Evolutionary conservation across 2,797 vertebrate species (phyloP).

Genomic region (Periophthalmus magnuspinnatus): DNA sequence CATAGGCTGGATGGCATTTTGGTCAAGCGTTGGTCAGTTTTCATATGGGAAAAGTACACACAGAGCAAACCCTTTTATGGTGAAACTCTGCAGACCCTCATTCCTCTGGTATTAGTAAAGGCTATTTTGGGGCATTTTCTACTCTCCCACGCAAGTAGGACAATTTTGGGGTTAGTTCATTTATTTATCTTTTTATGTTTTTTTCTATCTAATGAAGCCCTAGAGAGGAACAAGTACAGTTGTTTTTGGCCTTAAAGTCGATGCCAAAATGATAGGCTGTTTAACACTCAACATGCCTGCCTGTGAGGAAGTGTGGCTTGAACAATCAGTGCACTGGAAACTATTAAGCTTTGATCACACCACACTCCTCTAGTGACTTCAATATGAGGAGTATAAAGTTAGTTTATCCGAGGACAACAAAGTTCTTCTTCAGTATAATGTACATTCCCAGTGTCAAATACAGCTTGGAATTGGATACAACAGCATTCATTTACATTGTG

Average conservation of each 20-base stretch:
- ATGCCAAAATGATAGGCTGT: conserved; percentile 31
- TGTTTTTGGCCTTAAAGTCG: conserved; percentile 71
- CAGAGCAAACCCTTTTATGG: conserved; percentile 78
- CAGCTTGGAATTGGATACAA: conserved; percentile 3
- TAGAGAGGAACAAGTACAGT: conserved; percentile 64
- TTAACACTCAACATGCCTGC: conserved; percentile 48
- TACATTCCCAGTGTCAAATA: background rate
- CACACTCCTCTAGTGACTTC: conserved; percentile 33
- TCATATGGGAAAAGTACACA: conserved; percentile 38
- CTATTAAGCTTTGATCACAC: conserved; percentile 29
- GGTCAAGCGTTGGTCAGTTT: conserved; percentile 41
- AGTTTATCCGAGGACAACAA: conserved; percentile 17
- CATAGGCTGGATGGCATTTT: conserved; percentile 35
- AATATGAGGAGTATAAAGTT: conserved; percentile 24
- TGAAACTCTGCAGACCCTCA: conserved; percentile 73
- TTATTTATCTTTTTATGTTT: conserved; percentile 79
- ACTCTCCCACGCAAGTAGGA: conserved; percentile 80
- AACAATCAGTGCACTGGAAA: conserved; percentile 44
- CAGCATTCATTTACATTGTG: conserved; percentile 55
- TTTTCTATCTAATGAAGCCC: conserved; percentile 74
- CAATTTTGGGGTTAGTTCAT: conserved; percentile 79
- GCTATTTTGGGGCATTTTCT: conserved; percentile 77
- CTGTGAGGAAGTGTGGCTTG: conserved; percentile 47
- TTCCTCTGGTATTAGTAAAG: conserved; percentile 71
- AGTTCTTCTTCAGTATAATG: background rate